phyloP scores from a whole-genome alignment of 2,888 invertebrate species.

The Trichacis sp. region DNA sequence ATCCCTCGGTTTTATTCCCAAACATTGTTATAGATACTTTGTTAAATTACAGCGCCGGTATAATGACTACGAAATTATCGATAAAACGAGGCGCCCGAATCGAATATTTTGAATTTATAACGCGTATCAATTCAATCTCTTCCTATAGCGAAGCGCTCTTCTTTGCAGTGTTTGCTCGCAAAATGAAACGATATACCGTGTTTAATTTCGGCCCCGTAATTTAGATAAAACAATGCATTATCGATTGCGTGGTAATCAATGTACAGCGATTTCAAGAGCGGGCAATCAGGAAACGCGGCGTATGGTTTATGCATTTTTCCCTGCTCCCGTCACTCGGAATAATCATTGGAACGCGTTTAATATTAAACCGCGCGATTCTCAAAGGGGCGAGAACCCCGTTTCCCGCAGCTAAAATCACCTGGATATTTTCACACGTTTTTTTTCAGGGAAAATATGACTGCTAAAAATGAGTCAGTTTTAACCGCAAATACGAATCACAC shows the following conservation, averaged over 20 bases:
- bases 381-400: background rate
- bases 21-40: no score
- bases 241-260: constrained; percentile 32
- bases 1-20: no score
- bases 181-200: constrained; percentile 25
- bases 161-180: constrained; percentile 20
- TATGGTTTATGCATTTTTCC: constrained; percentile 29
- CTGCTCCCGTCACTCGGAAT: constrained; percentile 5
- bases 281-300: constrained; percentile 22
- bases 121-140: constrained; percentile 2
- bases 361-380: background rate
- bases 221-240: constrained; percentile 37
- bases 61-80: constrained; percentile 1
- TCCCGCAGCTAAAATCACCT: background rate
- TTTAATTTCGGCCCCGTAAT: constrained; percentile 33
- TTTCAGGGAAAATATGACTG: background rate
- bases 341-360: background rate
- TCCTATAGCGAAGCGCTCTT: background rate
- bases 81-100: background rate
- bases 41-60: background rate
- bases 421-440: background rate
- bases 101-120: background rate
- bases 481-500: no score
- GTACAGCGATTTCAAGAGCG: constrained; percentile 30
- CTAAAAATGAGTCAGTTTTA: no score